Evolutionary conservation across 2,797 vertebrate species (phyloP), one percentile per base, ranked within the genome.

Genomic region (Sebastes wilsoni): DNA sequence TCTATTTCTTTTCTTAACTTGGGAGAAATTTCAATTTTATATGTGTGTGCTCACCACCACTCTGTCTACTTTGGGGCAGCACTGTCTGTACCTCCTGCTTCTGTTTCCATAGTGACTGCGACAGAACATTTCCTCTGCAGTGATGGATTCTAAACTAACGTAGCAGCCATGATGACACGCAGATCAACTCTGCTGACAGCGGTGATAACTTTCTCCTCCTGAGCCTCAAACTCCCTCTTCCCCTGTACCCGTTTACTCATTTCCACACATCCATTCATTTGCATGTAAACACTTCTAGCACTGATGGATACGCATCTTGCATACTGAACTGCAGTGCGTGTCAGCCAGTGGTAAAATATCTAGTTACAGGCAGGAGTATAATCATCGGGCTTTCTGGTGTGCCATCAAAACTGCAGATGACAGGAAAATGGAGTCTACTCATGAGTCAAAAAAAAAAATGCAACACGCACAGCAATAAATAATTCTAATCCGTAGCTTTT

Each of bases 101-200:
- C 85, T 79, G 94, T 95, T 95, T 94, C 94, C 94, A 95, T 94
- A 94, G 94, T 79, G 87, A 96, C 91, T 79, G 90, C 73, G 82
- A 92, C 91, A 88, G 92, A 88, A 94, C 86, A 86, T 89, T 91
- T 92, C 88, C 89, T 79, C 83, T 79, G 90, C 87, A 81, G 87
- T 92, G 92, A 95, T 93, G 88, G 93, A 93, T 92, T 92, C 85
- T 89, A 89, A 94, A 93, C 90, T 75, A 90, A 93, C 79, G 79
- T 79, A 81, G 87, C 89, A 76, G 89, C 88, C 86, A 22, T 79
- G 85, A 90, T 91, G 93, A 92, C 93, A 94, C 81, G 65, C 89
- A 86, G 91, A 95, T 94, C 92, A 91, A 93, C 86, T 88, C 80
- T 56, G 83, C 86, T 89, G 92, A 93, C 93, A 92, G 92, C 75